Evolutionary conservation across 1,140 invertebrate genomes (phyloP).

Genomic region (Nasonia giraulti): DNA sequence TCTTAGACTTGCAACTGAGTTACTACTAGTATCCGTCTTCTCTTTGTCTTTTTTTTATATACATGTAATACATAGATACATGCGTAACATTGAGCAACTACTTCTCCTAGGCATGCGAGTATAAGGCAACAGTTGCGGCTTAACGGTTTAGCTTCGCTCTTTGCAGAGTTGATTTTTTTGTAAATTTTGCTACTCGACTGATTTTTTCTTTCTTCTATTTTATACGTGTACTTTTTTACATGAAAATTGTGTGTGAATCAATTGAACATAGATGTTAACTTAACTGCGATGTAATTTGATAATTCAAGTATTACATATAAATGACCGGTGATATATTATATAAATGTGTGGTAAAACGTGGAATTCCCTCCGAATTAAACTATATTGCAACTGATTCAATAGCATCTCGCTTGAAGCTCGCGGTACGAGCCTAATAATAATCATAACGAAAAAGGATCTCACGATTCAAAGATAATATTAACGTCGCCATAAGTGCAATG

Average conservation of each 20-base stretch:
- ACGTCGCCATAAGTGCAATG: constrained; percentile 47
- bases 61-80: not conserved
- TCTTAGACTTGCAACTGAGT: constrained; percentile 22
- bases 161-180: constrained; percentile 37
- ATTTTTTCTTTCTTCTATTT: constrained; percentile 40
- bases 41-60: not conserved
- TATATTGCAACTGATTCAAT: constrained; percentile 40
- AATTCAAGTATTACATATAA: constrained; percentile 21
- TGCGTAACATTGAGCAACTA: not conserved
- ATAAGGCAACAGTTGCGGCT: not conserved
- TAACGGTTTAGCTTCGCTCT: not conserved
- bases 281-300: constrained; percentile 33
- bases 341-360: not conserved
- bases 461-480: constrained; percentile 35
- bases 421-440: constrained; percentile 26
- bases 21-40: not conserved
- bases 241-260: constrained; percentile 6
- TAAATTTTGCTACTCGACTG: constrained; percentile 44
- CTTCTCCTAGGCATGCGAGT: not conserved
- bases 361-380: not conserved
- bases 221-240: constrained; percentile 33
- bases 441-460: constrained; percentile 39
- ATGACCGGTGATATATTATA: constrained; percentile 1
- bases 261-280: constrained; percentile 32
- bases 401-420: constrained; percentile 34